phyloP scores from a whole-genome alignment of 2,888 invertebrate species.

The Augiades crinisus region DNA sequence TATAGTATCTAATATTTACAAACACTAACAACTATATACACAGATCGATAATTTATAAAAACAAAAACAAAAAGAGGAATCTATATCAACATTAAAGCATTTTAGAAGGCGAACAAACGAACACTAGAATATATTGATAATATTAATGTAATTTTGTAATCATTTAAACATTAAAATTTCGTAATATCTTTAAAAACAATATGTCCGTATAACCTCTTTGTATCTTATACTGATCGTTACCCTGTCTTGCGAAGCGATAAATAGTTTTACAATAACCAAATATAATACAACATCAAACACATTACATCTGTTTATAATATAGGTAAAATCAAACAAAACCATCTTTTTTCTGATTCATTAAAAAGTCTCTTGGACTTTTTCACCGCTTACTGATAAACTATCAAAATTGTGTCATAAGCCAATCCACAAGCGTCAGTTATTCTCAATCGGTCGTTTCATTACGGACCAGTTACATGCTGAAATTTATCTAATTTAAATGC shows the following conservation, averaged over 20 bases:
- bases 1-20: conserved; percentile 53
- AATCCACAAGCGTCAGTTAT: too few relatives aligned
- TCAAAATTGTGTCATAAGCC: too few relatives aligned
- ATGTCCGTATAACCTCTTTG: conserved; percentile 24
- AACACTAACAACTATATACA: conserved; percentile 74
- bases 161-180: conserved; percentile 17
- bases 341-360: not conserved
- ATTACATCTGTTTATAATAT: not conserved
- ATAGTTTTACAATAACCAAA: conserved; percentile 14
- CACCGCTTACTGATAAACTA: too few relatives aligned
- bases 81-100: conserved; percentile 74
- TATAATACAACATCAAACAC: conserved; percentile 15
- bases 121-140: conserved; percentile 48
- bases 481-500: too few relatives aligned
- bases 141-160: conserved; percentile 9
- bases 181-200: conserved; percentile 13
- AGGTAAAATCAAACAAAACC: not conserved
- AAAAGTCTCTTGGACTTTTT: too few relatives aligned
- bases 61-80: conserved; percentile 52
- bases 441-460: too few relatives aligned
- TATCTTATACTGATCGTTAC: conserved; percentile 33
- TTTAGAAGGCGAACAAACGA: conserved; percentile 75
- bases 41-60: conserved; percentile 64
- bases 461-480: too few relatives aligned
- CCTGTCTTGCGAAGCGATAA: conserved; percentile 39